Conservation (phyloP, 64 coral and sea anemone species). For the Astreopora myriophthalma region DNA sequence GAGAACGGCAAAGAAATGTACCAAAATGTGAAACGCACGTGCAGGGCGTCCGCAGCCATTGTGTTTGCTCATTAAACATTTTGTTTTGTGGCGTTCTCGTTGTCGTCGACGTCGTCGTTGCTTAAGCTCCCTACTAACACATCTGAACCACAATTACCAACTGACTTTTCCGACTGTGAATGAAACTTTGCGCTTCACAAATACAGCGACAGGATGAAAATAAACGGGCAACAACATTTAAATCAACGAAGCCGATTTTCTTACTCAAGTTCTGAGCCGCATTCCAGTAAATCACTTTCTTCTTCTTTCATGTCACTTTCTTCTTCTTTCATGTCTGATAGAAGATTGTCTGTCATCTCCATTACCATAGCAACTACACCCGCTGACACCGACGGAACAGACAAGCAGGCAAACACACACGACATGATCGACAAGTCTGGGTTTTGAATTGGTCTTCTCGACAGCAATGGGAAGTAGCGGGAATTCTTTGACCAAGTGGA, state of each 20-base stretch:
- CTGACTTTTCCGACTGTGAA: too few species aligned
- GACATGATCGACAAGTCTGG: slow-evolving; percentile 69
- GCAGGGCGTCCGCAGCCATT: too few species aligned
- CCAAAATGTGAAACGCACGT: too few species aligned
- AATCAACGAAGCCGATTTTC: neutral
- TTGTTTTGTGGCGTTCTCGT: too few species aligned
- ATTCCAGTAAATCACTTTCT: slow-evolving; percentile 16
- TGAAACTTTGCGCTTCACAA: neutral
- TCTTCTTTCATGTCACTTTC: slow-evolving; percentile 24
- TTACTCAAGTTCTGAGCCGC: slow-evolving; percentile 5
- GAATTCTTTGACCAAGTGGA: slow-evolving; percentile 76
- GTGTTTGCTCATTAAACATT: too few species aligned
- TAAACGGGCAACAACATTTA: neutral
- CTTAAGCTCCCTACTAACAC: too few species aligned
- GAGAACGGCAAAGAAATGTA: too few species aligned
- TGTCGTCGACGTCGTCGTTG: too few species aligned
- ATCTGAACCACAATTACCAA: too few species aligned
- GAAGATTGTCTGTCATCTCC: slow-evolving; percentile 90
- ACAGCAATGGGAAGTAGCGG: slow-evolving; percentile 74
- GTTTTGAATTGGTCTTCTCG: slow-evolving; percentile 41
- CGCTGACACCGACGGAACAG: slow-evolving; percentile 45
- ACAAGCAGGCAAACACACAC: slow-evolving; percentile 76
- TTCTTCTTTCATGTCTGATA: neutral
- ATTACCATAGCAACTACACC: slow-evolving; percentile 92
- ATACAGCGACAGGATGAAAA: neutral